Evolutionary conservation across 2,797 vertebrate genomes (phyloP).

Genomic region (Chaenodraco wilsoni): DNA sequence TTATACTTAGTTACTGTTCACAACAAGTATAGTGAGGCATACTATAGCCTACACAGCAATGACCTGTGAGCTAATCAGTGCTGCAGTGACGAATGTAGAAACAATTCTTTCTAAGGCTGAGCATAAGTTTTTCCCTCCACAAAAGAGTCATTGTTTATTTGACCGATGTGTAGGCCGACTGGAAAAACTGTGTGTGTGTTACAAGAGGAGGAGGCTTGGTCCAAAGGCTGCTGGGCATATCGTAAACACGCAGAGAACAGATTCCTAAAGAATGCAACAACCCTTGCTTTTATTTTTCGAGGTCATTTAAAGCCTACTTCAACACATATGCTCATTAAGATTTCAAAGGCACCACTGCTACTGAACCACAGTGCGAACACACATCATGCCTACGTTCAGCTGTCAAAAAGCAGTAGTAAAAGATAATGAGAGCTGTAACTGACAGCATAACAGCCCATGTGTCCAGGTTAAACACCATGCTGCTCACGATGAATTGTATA

Average conservation of each 20-base stretch:
- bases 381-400: slow-evolving; percentile 19
- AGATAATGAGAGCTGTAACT: slow-evolving; percentile 14
- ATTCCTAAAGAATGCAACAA: not conserved
- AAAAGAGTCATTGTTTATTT: slow-evolving; percentile 79
- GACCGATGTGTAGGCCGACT: slow-evolving; percentile 64
- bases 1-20: not conserved
- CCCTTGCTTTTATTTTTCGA: not conserved
- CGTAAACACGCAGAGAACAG: slow-evolving; percentile 23
- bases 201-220: slow-evolving; percentile 42
- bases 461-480: slow-evolving; percentile 43
- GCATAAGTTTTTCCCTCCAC: slow-evolving; percentile 62
- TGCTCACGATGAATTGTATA: slow-evolving; percentile 37
- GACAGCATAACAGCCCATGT: slow-evolving; percentile 23
- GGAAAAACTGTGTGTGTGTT: slow-evolving; percentile 70
- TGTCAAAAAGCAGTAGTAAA: slow-evolving; percentile 25
- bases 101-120: slow-evolving; percentile 75
- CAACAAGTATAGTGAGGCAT: not conserved
- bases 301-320: not conserved
- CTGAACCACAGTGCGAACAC: not conserved
- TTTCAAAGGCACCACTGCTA: not conserved
- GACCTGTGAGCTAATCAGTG: slow-evolving; percentile 72
- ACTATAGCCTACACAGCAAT: slow-evolving; percentile 19
- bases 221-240: slow-evolving; percentile 26
- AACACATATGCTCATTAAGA: not conserved
- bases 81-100: slow-evolving; percentile 70